Conservation (phyloP, 2,797 vertebrate species). For the Pachyuromys duprasi region DNA sequence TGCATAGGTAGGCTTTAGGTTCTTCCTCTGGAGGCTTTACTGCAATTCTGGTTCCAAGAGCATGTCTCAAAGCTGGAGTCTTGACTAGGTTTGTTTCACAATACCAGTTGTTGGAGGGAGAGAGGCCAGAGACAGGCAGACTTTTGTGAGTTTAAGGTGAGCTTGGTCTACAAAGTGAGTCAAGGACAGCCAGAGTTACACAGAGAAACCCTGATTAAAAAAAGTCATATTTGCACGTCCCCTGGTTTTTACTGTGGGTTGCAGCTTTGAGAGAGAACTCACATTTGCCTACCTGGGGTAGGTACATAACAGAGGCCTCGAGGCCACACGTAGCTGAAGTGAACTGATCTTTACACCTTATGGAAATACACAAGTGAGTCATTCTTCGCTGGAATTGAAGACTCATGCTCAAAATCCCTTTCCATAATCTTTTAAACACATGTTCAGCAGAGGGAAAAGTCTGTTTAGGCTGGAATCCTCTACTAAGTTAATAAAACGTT, state of each 20-base stretch:
- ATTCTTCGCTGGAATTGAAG: constrained; percentile 83
- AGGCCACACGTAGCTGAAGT: constrained; percentile 63
- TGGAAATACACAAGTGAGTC: constrained; percentile 84
- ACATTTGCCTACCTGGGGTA: background rate
- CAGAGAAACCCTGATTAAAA: no score
- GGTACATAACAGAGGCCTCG: constrained; percentile 69
- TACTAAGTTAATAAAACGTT: constrained; percentile 76
- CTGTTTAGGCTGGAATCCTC: constrained; percentile 73
- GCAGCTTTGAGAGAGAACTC: background rate
- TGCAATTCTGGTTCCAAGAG: background rate
- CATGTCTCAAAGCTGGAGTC: background rate
- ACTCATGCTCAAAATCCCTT: constrained; percentile 78
- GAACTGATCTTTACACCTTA: constrained; percentile 72
- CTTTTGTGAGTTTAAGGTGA: no score
- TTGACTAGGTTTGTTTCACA: background rate
- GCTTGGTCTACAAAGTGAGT: no score
- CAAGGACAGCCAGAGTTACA: no score
- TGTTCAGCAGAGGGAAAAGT: constrained; percentile 80
- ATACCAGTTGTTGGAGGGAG: background rate
- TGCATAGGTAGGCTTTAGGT: background rate
- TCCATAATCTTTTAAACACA: constrained; percentile 86
- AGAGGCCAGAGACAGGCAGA: background rate
- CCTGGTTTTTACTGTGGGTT: no score
- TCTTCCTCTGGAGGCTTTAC: background rate
- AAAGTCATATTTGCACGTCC: no score